Percentiles rank a stretch among this genome's conserved stretches.
phyloP scores from a whole-genome alignment of 2,113 vertebrate species.

The Antechinus stuartii region DNA sequence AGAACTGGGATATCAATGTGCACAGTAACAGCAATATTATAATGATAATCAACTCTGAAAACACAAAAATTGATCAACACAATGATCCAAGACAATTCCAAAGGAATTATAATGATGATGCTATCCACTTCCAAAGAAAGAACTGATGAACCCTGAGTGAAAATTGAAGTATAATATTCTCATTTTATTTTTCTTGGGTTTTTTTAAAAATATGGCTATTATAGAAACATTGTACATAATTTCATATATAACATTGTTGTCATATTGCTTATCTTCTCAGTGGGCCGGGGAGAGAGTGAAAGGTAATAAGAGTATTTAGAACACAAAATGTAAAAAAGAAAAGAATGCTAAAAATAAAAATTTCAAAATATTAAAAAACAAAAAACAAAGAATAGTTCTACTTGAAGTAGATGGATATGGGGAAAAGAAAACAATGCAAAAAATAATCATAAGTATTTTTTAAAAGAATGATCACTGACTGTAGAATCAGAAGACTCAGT shows the following conservation, averaged over 20 bases:
- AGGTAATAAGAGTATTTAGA: neutral
- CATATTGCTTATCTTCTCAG: neutral
- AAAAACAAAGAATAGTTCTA: too few species aligned
- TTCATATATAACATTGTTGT: neutral
- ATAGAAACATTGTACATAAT: neutral
- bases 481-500: neutral
- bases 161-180: neutral
- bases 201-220: neutral
- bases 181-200: neutral
- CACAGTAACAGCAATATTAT: neutral
- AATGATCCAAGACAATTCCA: neutral
- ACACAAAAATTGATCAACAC: neutral
- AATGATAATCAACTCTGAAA: neutral
- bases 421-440: too few species aligned
- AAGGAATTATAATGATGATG: neutral
- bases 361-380: neutral
- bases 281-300: neutral
- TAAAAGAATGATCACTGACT: too few species aligned
- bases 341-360: neutral
- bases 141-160: neutral
- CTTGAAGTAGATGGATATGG: too few species aligned
- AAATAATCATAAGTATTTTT: too few species aligned
- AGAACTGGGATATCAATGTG: neutral
- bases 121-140: neutral
- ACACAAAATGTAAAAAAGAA: neutral